Evolutionary conservation across 2,113 vertebrate species (phyloP).

Genomic region (Xenopus laevis): DNA sequence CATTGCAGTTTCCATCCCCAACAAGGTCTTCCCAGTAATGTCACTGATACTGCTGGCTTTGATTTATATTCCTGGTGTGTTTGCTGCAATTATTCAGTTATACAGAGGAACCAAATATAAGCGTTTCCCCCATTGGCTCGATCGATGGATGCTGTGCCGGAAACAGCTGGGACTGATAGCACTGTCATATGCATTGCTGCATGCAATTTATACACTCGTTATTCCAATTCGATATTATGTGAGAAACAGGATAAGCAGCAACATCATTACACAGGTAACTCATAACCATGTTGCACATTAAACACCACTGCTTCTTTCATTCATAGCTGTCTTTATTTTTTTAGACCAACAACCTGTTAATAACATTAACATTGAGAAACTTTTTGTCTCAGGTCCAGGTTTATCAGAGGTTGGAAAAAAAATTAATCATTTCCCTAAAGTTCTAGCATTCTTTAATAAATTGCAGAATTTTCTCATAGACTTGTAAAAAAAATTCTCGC

Average conservation of each 20-base stretch:
- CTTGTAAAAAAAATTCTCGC: too few species aligned
- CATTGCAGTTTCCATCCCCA: conserved; percentile 81
- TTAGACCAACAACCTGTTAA: too few species aligned
- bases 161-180: conserved; percentile 90
- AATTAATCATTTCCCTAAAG: too few species aligned
- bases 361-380: too few species aligned
- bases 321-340: too few species aligned
- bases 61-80: conserved; percentile 86
- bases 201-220: conserved; percentile 81
- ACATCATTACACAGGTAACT: conserved; percentile 66
- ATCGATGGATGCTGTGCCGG: conserved; percentile 93
- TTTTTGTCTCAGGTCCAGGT: too few species aligned
- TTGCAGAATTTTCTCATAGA: too few species aligned
- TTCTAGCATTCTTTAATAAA: too few species aligned
- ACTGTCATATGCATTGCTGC: conserved; percentile 81
- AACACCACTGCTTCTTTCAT: too few species aligned
- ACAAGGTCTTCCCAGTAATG: conserved; percentile 77
- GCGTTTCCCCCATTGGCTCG: conserved; percentile 86
- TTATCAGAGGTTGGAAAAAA: too few species aligned
- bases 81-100: conserved; percentile 86
- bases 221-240: conserved; percentile 79
- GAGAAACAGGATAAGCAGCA: conserved; percentile 52
- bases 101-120: conserved; percentile 89
- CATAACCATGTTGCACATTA: neutral
- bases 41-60: conserved; percentile 80